A percentile compares a stretch with the other conserved stretches of the same genome.
Conservation (phyloP, 2,797 vertebrate species). For the Characodon lateralis region DNA sequence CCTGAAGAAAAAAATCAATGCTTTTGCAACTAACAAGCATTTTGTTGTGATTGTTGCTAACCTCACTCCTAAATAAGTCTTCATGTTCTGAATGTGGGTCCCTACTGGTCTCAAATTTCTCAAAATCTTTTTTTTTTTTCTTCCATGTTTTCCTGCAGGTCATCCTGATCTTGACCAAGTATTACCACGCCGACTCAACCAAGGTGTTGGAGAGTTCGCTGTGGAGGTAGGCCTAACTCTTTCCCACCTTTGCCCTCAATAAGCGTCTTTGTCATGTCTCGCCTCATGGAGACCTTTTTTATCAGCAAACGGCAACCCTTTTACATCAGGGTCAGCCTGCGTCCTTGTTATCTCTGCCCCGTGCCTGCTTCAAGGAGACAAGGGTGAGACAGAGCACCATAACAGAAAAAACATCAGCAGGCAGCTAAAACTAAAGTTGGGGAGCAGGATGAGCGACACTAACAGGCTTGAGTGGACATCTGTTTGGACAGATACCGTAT, state of each 20-base stretch:
- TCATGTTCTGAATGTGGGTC: not conserved
- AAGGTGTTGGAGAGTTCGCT: slow-evolving; percentile 97
- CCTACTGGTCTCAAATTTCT: not conserved
- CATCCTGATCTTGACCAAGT: slow-evolving; percentile 97
- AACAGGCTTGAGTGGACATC: slow-evolving; percentile 59
- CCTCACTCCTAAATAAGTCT: not conserved
- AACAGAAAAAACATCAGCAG: slow-evolving; percentile 63
- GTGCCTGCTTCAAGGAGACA: slow-evolving; percentile 47
- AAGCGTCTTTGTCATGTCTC: slow-evolving; percentile 34
- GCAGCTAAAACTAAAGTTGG: slow-evolving; percentile 34
- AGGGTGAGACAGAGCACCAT: slow-evolving; percentile 18
- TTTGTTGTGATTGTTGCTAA: too few species aligned
- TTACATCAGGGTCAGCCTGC: slow-evolving; percentile 26
- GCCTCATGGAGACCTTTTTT: slow-evolving; percentile 11
- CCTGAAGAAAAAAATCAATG: not conserved
- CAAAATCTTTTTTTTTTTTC: slow-evolving; percentile 15
- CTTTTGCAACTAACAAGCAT: not conserved
- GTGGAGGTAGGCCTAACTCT: slow-evolving; percentile 87
- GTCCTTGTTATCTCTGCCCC: slow-evolving; percentile 18
- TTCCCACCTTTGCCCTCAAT: slow-evolving; percentile 19
- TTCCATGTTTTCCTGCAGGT: slow-evolving; percentile 80
- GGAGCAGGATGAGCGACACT: slow-evolving; percentile 23
- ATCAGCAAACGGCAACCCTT: slow-evolving; percentile 19
- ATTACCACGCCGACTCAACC: slow-evolving; percentile 95
- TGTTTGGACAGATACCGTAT: slow-evolving; percentile 76